A percentile compares a stretch with the other conserved stretches of the same genome.
These are phyloP conservation scores for Melospiza melodia DNA, from an alignment of 2,113 vertebrate species.

Conservation along the genomic window DNA sequence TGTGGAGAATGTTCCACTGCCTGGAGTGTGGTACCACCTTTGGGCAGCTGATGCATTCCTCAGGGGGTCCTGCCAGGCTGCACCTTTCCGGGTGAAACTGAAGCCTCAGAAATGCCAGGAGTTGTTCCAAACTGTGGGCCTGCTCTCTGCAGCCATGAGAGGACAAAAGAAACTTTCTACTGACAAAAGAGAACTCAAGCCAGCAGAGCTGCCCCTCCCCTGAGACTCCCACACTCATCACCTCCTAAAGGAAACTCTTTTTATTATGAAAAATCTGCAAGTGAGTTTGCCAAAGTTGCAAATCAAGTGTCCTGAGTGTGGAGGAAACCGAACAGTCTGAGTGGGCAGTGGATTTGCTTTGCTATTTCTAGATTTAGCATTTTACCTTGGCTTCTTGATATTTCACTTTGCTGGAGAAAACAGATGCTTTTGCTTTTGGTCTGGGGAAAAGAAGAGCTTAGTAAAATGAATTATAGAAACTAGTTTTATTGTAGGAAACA, in stretches of 20 bases:
- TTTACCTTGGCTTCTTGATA: neutral
- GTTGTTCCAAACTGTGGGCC: neutral
- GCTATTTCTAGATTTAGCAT: neutral
- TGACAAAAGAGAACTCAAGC: neutral
- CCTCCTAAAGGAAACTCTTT: neutral
- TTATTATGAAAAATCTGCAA: neutral
- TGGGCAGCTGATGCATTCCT: neutral
- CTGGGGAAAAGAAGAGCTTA: neutral
- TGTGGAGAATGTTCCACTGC: neutral
- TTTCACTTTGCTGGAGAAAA: neutral
- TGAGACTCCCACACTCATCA: neutral
- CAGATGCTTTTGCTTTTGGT: neutral
- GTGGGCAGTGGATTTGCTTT: neutral
- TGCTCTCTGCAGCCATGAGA: neutral
- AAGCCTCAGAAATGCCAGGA: neutral
- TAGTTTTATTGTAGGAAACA: neutral
- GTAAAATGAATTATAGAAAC: neutral
- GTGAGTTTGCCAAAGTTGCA: neutral
- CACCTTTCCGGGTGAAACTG: neutral
- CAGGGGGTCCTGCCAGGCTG: neutral
- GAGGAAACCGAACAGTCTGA: neutral
- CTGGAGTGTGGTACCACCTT: neutral
- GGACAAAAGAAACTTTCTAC: neutral
- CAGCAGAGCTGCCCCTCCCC: neutral
- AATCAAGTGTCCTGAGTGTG: neutral